Evolutionary conservation across 2,113 vertebrate genomes (phyloP).

Genomic region (Gopherus evgoodei): DNA sequence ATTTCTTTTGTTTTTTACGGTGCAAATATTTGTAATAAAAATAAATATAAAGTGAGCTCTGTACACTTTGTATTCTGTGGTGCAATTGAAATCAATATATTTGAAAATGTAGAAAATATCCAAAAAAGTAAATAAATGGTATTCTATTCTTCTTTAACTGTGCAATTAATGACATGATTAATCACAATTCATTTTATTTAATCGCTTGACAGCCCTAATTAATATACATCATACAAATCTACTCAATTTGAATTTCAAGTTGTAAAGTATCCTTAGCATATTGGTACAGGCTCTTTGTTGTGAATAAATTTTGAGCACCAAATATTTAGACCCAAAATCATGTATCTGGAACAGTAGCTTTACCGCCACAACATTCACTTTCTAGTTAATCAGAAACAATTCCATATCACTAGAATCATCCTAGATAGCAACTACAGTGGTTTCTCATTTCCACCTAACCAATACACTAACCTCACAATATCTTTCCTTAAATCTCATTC

Average conservation of each 20-base stretch:
- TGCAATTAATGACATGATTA: no score
- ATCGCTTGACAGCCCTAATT: neutral
- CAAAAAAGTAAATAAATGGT: no score
- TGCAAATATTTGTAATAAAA: no score
- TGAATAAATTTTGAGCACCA: neutral
- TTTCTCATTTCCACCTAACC: constrained; percentile 27
- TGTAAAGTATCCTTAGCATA: neutral
- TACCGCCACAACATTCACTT: constrained; percentile 33
- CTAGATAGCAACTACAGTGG: constrained; percentile 3
- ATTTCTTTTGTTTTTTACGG: no score
- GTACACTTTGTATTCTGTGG: no score
- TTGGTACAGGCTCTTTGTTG: neutral
- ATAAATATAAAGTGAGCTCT: no score
- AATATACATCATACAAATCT: constrained; percentile 31
- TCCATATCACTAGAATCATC: constrained; percentile 34
- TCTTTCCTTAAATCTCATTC: constrained; percentile 13
- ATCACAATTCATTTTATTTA: no score
- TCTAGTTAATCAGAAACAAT: constrained; percentile 55
- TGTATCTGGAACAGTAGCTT: constrained; percentile 9
- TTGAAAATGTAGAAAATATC: no score
- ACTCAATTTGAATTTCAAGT: neutral
- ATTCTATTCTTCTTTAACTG: no score
- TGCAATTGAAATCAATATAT: no score
- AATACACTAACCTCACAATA: neutral
- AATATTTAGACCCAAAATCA: constrained; percentile 20